phyloP scores from a whole-genome alignment of 2,797 vertebrate genomes.

The Synaphobranchus kaupii region DNA sequence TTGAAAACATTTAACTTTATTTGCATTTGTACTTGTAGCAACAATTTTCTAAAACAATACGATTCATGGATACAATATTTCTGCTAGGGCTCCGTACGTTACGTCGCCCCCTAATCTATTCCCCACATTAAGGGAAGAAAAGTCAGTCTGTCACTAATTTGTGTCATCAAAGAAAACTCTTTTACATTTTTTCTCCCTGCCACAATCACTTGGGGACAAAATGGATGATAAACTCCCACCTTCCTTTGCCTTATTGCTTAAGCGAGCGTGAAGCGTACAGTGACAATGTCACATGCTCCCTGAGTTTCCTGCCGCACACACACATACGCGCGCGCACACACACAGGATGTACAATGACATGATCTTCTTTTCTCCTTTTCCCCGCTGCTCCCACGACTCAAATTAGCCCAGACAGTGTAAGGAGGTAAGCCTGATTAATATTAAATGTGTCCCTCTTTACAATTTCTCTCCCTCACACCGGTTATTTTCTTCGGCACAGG shows the following conservation, averaged over 20 bases:
- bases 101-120: slow-evolving; percentile 6
- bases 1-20: neutral
- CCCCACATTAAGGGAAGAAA: neutral
- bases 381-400: slow-evolving; percentile 19
- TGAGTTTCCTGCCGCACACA: slow-evolving; percentile 46
- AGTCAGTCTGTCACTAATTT: slow-evolving; percentile 28
- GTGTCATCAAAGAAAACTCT: slow-evolving; percentile 26
- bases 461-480: neutral
- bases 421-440: slow-evolving; percentile 20
- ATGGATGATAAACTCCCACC: slow-evolving; percentile 39
- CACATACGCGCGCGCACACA: slow-evolving; percentile 32
- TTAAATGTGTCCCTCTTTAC: slow-evolving; percentile 13
- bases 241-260: slow-evolving; percentile 28
- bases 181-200: slow-evolving; percentile 24
- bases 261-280: slow-evolving; percentile 36
- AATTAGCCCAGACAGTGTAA: slow-evolving; percentile 28
- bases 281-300: slow-evolving; percentile 33
- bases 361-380: slow-evolving; percentile 26
- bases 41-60: slow-evolving; percentile 21
- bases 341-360: slow-evolving; percentile 36
- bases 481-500: neutral
- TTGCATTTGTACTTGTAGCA: slow-evolving; percentile 8
- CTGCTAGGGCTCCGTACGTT: neutral
- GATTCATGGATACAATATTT: slow-evolving; percentile 25
- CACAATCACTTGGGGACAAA: slow-evolving; percentile 37